A percentile compares a stretch with the other conserved stretches of the same genome.
phyloP scores from a whole-genome alignment of 2,797 vertebrate genomes.

The Odontamblyopus rebecca region DNA sequence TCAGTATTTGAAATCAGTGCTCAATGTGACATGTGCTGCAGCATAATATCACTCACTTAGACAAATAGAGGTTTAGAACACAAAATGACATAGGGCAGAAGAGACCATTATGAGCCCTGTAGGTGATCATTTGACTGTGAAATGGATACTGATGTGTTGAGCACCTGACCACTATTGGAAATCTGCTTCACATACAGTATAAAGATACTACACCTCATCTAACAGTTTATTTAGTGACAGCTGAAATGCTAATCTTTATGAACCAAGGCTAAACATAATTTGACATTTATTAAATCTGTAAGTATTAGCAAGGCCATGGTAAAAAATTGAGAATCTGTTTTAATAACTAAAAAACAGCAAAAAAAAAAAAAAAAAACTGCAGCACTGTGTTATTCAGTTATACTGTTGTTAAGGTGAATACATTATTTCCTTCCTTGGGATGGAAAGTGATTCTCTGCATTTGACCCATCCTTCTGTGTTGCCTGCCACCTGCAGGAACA shows the following conservation, averaged over 20 bases:
- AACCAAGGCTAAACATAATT: not conserved
- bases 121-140: not conserved
- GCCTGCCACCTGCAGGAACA: too few relatives aligned
- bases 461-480: too few relatives aligned
- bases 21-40: slow-evolving; percentile 18
- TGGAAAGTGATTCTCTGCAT: too few relatives aligned
- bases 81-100: slow-evolving; percentile 6
- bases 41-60: slow-evolving; percentile 22
- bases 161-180: not conserved
- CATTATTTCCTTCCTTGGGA: too few relatives aligned
- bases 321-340: not conserved
- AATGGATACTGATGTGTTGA: not conserved
- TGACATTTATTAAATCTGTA: not conserved
- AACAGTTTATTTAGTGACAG: not conserved
- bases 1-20: slow-evolving; percentile 20
- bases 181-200: not conserved
- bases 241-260: not conserved
- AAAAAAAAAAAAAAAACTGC: not conserved
- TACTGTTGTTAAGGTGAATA: not conserved
- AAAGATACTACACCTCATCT: not conserved
- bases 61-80: slow-evolving; percentile 5
- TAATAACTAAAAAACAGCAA: not conserved
- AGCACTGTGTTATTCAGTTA: not conserved
- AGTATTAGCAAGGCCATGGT: not conserved
- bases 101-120: not conserved